Conservation (phyloP, 92 coral and sea anemone species). For the Isaurus tuberculatus region DNA sequence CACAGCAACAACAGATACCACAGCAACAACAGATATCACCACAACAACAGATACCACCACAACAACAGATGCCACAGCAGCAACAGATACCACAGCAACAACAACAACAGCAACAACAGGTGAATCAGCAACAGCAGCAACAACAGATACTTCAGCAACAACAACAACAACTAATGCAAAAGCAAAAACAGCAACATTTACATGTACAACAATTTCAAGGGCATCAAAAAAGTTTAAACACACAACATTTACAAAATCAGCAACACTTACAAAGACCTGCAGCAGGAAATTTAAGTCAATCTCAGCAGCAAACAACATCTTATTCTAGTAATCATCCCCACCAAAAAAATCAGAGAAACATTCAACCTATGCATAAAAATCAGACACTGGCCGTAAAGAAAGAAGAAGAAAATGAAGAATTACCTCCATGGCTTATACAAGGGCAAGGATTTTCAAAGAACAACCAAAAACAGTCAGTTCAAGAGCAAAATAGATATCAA, state of each 20-base stretch:
- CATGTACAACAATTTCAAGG: conserved; percentile 19
- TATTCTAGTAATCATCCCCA: conserved; percentile 9
- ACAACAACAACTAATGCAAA: conserved; percentile 39
- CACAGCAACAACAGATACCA: neutral
- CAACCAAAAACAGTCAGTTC: conserved; percentile 4
- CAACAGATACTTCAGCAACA: conserved; percentile 50
- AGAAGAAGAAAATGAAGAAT: neutral
- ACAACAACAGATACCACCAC: too few relatives aligned
- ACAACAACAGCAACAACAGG: conserved; percentile 57
- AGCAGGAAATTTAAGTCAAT: neutral
- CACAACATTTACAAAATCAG: conserved; percentile 39
- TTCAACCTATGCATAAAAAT: conserved; percentile 8
- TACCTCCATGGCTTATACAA: conserved; percentile 19
- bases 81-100: conserved; percentile 23
- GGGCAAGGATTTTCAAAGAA: neutral
- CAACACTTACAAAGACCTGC: conserved; percentile 24
- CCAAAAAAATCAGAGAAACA: conserved; percentile 30
- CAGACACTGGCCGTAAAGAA: neutral
- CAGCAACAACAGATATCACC: neutral
- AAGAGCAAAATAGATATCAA: conserved; percentile 21
- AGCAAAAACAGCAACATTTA: neutral
- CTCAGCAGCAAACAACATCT: conserved; percentile 22
- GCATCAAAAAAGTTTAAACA: neutral
- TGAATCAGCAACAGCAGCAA: conserved; percentile 23
- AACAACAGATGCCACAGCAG: neutral